Evolutionary conservation across 2,797 vertebrate genomes (phyloP).

Genomic region (Poecilia picta): DNA sequence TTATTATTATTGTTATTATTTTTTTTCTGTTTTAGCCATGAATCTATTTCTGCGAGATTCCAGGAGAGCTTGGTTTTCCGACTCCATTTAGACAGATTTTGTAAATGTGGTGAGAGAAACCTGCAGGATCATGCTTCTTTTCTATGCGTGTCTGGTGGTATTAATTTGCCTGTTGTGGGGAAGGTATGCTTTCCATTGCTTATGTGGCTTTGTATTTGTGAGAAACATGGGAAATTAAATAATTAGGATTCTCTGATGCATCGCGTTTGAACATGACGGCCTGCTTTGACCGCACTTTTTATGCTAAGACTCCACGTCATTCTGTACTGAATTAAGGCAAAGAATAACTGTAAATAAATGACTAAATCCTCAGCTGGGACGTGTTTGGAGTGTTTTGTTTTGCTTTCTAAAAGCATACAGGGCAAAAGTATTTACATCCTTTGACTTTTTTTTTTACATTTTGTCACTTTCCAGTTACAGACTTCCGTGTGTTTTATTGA

Average conservation of each 20-base stretch:
- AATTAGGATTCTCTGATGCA: slow-evolving; percentile 51
- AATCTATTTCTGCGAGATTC: slow-evolving; percentile 50
- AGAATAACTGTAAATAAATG: slow-evolving; percentile 82
- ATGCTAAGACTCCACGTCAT: slow-evolving; percentile 48
- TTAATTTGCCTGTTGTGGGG: slow-evolving; percentile 45
- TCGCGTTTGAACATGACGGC: slow-evolving; percentile 66
- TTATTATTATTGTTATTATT: slow-evolving; percentile 30
- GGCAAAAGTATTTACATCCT: neutral
- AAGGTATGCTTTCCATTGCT: slow-evolving; percentile 52
- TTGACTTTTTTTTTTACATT: neutral
- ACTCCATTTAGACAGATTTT: slow-evolving; percentile 46
- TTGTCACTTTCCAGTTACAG: neutral
- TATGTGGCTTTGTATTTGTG: slow-evolving; percentile 74
- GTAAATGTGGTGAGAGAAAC: slow-evolving; percentile 41
- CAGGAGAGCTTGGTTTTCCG: slow-evolving; percentile 44
- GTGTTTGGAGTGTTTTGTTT: slow-evolving; percentile 7
- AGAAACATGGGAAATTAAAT: slow-evolving; percentile 65
- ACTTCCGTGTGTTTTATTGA: neutral
- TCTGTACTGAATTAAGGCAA: slow-evolving; percentile 53
- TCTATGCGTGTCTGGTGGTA: slow-evolving; percentile 42
- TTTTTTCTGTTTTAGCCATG: slow-evolving; percentile 55
- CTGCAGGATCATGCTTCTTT: slow-evolving; percentile 52
- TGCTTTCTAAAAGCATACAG: neutral
- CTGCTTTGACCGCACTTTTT: slow-evolving; percentile 62
- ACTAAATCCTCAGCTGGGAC: slow-evolving; percentile 52